A percentile compares a stretch with the other conserved stretches of the same genome.
Evolutionary conservation across 2,113 vertebrate genomes (phyloP).

Genomic region (Macquaria australasica): DNA sequence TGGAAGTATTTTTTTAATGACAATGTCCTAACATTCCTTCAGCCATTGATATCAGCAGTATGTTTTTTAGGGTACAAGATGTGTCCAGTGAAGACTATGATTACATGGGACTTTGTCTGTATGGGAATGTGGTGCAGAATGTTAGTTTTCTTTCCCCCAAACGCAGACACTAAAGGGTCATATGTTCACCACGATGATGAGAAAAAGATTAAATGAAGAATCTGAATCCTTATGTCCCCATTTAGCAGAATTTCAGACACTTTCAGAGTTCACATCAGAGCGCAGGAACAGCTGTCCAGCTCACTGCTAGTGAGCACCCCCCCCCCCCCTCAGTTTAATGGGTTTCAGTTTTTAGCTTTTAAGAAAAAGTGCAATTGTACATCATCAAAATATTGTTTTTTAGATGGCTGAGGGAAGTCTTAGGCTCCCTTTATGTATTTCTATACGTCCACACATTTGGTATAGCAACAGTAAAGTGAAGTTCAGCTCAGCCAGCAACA

Average conservation of each 20-base stretch:
- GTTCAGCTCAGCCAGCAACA: constrained; percentile 36
- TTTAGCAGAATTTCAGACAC: constrained; percentile 5
- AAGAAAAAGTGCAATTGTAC: constrained; percentile 70
- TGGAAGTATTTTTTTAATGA: constrained; percentile 81
- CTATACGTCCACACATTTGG: constrained; percentile 11
- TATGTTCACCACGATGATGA: neutral
- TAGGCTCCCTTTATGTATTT: constrained; percentile 10
- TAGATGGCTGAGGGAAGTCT: constrained; percentile 2
- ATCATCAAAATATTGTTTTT: constrained; percentile 22
- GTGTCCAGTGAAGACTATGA: constrained; percentile 45
- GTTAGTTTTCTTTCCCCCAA: neutral
- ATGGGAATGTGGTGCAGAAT: constrained; percentile 31
- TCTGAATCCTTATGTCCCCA: neutral
- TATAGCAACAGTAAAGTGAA: constrained; percentile 8
- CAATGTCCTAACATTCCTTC: constrained; percentile 80
- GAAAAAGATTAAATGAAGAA: constrained; percentile 35
- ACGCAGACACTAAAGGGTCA: constrained; percentile 17
- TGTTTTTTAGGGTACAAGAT: constrained; percentile 41
- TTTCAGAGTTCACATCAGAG: neutral
- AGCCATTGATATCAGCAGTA: constrained; percentile 57
- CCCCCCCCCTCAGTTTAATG: neutral
- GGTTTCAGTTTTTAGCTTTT: constrained; percentile 21
- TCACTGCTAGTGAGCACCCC: neutral
- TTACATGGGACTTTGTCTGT: constrained; percentile 36
- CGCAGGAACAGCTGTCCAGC: constrained; percentile 1